Evolutionary conservation across 2,888 invertebrate species (phyloP).

Genomic region (Phengaris alcon): DNA sequence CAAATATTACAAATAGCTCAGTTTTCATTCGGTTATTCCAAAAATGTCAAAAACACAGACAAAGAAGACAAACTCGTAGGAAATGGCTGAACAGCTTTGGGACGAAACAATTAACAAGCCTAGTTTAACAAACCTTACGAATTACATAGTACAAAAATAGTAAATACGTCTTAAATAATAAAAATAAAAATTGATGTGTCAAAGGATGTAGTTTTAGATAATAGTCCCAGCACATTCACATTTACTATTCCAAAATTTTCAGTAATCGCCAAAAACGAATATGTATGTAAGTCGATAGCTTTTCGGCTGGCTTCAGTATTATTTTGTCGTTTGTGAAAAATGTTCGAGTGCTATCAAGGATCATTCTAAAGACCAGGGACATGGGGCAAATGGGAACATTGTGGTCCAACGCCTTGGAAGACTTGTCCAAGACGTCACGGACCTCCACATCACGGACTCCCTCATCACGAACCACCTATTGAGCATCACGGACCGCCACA

Average conservation of each 20-base stretch:
- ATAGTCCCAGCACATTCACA: not conserved
- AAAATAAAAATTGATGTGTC: not conserved
- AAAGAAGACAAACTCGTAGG: not conserved
- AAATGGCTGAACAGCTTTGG: not conserved
- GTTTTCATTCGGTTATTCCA: not conserved
- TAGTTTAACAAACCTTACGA: not conserved
- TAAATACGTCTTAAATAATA: not conserved
- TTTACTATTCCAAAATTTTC: not conserved
- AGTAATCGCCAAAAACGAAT: constrained; percentile 8
- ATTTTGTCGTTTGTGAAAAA: not conserved
- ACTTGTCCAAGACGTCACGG: not conserved
- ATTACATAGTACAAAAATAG: not conserved
- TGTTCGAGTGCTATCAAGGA: not conserved
- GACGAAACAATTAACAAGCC: no score
- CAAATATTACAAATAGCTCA: not conserved
- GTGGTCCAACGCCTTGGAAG: not conserved
- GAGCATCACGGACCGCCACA: not conserved
- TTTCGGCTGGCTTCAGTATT: not conserved
- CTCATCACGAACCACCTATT: not conserved
- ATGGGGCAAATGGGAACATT: not conserved
- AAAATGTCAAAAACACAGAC: not conserved
- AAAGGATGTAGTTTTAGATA: not conserved
- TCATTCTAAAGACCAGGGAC: not conserved
- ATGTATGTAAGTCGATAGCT: not conserved
- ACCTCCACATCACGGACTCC: not conserved